Conservation (phyloP, 1,140 invertebrate genomes). For the Archegozetes longisetosus region DNA sequence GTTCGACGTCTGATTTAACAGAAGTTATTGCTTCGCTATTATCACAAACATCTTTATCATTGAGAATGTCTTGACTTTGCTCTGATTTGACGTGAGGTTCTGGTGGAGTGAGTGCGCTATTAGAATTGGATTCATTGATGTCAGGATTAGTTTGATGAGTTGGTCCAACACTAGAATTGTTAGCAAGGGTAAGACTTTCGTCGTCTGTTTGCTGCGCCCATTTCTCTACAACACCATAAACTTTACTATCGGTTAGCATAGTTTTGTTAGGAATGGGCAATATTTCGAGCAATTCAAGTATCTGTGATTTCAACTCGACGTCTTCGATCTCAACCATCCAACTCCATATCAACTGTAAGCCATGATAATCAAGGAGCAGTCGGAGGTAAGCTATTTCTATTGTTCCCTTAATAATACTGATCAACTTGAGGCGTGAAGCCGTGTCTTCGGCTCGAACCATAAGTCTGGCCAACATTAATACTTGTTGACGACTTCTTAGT, state of each 20-base stretch:
- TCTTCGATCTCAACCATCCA: constrained; percentile 60
- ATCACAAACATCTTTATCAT: background rate
- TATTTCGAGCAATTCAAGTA: constrained; percentile 34
- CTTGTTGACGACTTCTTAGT: constrained; percentile 70
- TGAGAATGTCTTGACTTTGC: background rate
- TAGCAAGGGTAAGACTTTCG: background rate
- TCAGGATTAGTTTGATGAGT: background rate
- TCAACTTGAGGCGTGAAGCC: constrained; percentile 45
- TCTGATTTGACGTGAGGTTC: background rate
- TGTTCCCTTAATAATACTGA: constrained; percentile 45
- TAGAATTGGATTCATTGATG: background rate
- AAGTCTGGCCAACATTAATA: constrained; percentile 64
- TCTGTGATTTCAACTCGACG: constrained; percentile 20
- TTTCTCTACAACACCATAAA: constrained; percentile 53
- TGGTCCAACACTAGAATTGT: background rate
- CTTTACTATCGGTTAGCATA: constrained; percentile 76
- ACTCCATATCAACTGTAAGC: constrained; percentile 67
- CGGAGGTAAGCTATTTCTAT: constrained; percentile 36
- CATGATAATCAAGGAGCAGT: constrained; percentile 87
- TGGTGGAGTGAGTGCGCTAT: background rate
- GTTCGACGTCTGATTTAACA: constrained; percentile 4
- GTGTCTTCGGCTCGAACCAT: constrained; percentile 77
- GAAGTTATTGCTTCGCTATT: background rate
- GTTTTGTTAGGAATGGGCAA: constrained; percentile 85
- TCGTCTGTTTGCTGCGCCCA: constrained; percentile 38